phyloP scores from a whole-genome alignment of 2,113 vertebrate genomes.

The Hippocampus abdominalis region DNA sequence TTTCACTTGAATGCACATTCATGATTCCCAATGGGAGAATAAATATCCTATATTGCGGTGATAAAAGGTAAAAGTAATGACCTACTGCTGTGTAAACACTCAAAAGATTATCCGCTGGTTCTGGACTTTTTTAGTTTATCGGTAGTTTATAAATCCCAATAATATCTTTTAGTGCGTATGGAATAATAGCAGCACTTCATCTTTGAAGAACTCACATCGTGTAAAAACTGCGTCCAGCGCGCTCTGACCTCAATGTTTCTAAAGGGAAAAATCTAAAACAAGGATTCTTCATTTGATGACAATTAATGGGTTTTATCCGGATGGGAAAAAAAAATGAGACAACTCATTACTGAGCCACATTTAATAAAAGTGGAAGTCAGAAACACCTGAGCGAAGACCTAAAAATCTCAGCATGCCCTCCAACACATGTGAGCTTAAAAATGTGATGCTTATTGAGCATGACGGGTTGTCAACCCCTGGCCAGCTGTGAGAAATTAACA shows the following conservation, averaged over 20 bases:
- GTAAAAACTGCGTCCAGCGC: slow-evolving; percentile 18
- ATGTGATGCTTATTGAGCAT: slow-evolving; percentile 26
- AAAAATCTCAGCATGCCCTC: slow-evolving; percentile 20
- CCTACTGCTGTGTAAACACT: slow-evolving; percentile 5
- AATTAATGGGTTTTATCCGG: neutral
- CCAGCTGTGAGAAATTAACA: slow-evolving; percentile 28
- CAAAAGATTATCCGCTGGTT: neutral
- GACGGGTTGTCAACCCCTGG: slow-evolving; percentile 22
- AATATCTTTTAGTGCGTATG: neutral
- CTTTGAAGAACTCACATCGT: neutral
- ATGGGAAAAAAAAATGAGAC: neutral
- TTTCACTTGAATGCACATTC: slow-evolving; percentile 7
- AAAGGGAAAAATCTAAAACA: neutral
- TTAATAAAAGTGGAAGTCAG: slow-evolving; percentile 25
- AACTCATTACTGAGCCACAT: neutral
- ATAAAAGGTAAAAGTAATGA: slow-evolving; percentile 1
- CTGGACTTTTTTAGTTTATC: neutral
- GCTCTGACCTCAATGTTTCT: neutral
- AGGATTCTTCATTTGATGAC: neutral
- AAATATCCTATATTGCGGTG: neutral
- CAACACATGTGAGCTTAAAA: slow-evolving; percentile 16
- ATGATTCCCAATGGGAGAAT: neutral
- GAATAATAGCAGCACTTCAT: slow-evolving; percentile 9
- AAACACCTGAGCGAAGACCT: slow-evolving; percentile 38
- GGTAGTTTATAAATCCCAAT: slow-evolving; percentile 9